A percentile compares a stretch with the other conserved stretches of the same genome.
These are phyloP conservation scores for Enteromius fasciolatus DNA, from an alignment of 2,797 vertebrate genomes.

Conservation along the genomic window DNA sequence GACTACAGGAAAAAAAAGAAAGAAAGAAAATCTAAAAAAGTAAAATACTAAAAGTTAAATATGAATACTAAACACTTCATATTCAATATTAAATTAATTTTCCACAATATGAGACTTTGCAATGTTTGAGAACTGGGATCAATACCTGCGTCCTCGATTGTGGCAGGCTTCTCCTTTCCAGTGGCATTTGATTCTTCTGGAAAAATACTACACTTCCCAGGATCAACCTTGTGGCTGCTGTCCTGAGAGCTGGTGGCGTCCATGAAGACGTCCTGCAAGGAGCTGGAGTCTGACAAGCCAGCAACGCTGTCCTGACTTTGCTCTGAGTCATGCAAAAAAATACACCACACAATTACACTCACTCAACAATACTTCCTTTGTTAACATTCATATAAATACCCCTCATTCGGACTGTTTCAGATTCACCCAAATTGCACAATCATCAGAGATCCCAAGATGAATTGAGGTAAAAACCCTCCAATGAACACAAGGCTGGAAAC, in stretches of 20 bases:
- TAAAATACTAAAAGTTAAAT: neutral
- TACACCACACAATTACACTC: slow-evolving; percentile 50
- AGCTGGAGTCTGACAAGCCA: slow-evolving; percentile 95
- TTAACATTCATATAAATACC: neutral
- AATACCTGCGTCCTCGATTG: slow-evolving; percentile 84
- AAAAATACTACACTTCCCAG: slow-evolving; percentile 78
- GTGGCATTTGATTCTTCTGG: slow-evolving; percentile 76
- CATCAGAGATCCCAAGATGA: slow-evolving; percentile 37
- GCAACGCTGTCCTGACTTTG: slow-evolving; percentile 96
- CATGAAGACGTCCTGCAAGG: slow-evolving; percentile 94
- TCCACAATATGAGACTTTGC: neutral
- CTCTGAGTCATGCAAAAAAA: slow-evolving; percentile 75
- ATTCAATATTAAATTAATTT: neutral
- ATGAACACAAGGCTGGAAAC: neutral
- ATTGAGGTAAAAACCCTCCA: neutral
- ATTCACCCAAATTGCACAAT: slow-evolving; percentile 18
- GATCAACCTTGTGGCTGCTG: slow-evolving; percentile 82
- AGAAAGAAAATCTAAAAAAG: neutral
- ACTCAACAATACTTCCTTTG: slow-evolving; percentile 44
- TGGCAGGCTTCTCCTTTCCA: slow-evolving; percentile 79
- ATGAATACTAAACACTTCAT: neutral
- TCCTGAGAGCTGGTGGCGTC: slow-evolving; percentile 91
- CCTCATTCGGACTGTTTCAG: slow-evolving; percentile 9
- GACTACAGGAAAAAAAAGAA: neutral
- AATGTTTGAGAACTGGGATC: neutral